A percentile compares a stretch with the other conserved stretches of the same genome.
phyloP scores from a whole-genome alignment of 1,140 invertebrate genomes.

The Drosophila paulistorum region DNA sequence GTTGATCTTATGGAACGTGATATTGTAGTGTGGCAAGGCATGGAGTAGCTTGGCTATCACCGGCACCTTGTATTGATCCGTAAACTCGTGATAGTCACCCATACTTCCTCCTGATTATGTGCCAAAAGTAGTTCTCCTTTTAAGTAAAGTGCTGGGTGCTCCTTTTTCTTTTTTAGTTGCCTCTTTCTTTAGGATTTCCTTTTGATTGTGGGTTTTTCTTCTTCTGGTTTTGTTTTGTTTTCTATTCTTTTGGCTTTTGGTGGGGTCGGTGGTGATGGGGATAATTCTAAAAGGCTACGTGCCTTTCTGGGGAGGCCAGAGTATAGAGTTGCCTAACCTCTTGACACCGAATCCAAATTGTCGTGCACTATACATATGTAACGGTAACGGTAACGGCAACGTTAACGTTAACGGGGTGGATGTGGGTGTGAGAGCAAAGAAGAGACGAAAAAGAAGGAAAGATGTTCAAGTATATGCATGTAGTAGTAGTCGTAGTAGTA shows the following conservation, averaged over 20 bases:
- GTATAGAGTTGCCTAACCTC: slow-evolving; percentile 73
- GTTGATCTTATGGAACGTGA: slow-evolving; percentile 94
- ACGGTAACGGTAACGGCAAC: not conserved
- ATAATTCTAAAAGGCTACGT: slow-evolving; percentile 48
- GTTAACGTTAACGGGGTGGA: slow-evolving; percentile 8
- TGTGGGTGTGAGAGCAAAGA: not conserved
- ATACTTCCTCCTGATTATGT: slow-evolving; percentile 44
- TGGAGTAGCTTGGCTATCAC: slow-evolving; percentile 93
- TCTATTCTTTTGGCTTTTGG: not conserved
- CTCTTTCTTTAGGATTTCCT: not conserved
- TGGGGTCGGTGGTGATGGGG: slow-evolving; percentile 10
- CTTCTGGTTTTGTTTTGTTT: slow-evolving; percentile 6
- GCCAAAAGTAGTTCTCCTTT: not conserved
- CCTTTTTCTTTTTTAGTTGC: not conserved
- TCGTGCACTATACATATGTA: slow-evolving; percentile 50
- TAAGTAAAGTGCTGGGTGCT: slow-evolving; percentile 12
- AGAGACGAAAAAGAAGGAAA: not conserved
- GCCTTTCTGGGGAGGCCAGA: slow-evolving; percentile 56
- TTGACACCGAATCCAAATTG: slow-evolving; percentile 79
- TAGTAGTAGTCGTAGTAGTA: slow-evolving; percentile 3
- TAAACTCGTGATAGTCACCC: slow-evolving; percentile 83
- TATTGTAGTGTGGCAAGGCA: slow-evolving; percentile 93
- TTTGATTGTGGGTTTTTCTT: not conserved
- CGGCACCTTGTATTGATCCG: slow-evolving; percentile 91
- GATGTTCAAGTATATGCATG: slow-evolving; percentile 17